phyloP scores from a whole-genome alignment of 2,113 vertebrate genomes.

The Erpornis zantholeuca region DNA sequence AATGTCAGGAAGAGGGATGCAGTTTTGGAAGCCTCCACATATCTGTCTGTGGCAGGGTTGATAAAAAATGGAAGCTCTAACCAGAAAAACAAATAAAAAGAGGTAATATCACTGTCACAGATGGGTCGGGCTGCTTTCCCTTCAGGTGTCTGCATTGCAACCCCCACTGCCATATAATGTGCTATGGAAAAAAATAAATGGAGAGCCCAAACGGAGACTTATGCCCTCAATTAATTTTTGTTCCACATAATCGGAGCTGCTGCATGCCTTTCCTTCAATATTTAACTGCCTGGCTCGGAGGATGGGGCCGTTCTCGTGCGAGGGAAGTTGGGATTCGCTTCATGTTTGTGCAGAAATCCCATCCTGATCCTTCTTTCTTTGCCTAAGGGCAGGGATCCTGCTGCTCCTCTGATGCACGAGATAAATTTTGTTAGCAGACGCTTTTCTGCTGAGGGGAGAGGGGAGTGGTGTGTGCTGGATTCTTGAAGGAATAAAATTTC shows the following conservation, averaged over 20 bases:
- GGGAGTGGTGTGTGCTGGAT: background rate
- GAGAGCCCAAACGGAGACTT: background rate
- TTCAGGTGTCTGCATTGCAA: constrained; percentile 8
- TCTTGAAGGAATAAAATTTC: background rate
- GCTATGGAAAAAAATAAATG: constrained; percentile 44
- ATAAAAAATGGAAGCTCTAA: background rate
- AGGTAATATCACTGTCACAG: background rate
- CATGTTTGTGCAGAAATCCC: constrained; percentile 16
- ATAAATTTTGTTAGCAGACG: constrained; percentile 31
- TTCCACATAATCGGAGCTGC: constrained; percentile 33
- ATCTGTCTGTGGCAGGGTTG: background rate
- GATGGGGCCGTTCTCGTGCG: background rate
- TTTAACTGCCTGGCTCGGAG: background rate
- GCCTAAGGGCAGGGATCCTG: constrained; percentile 29
- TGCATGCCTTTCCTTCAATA: constrained; percentile 27
- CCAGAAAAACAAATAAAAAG: constrained; percentile 10
- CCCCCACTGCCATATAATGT: background rate
- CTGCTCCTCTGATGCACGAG: constrained; percentile 18
- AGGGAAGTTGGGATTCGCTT: background rate
- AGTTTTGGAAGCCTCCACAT: background rate
- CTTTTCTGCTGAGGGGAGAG: constrained; percentile 17
- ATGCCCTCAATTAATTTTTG: constrained; percentile 57
- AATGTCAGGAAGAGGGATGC: background rate
- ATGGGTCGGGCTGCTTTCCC: background rate
- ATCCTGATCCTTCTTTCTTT: background rate